Base-by-base conservation (phyloP, 2,888 invertebrate species). In the Conistra vaccinii region DNA sequence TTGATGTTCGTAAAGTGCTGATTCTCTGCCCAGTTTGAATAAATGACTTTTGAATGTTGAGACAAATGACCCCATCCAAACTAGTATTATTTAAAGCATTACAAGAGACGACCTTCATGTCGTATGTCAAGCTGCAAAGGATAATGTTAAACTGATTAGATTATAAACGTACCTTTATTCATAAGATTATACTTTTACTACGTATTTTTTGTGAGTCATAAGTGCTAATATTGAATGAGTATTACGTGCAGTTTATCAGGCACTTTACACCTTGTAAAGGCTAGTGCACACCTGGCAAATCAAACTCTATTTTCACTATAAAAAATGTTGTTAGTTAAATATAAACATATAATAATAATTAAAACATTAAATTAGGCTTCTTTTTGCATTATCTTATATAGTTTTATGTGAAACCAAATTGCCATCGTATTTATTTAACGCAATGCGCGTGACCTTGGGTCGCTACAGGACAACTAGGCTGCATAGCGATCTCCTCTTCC, bases 121-220 rank as follows among this genome's bases (percentile, higher is more conserved):
- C 10, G 3, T 32, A 23, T 35, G 26, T 78, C 39, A 78, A 67
- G 17, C 67, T 60, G 3, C 42, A 78, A 53, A 17, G 32, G 42
- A 60, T 20, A 26, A 26, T 26, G 14, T 53, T 17, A 53, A 45
- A 60, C 23, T 26, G 75, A 69, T 78, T 26, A 76, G 4, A 78
- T 53, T 20, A 60, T 53, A 60, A 60, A 35, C n/a, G 3, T 17
- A 35, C 14, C 51, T 53, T 35, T 29, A 61, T 35, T 78, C 20
- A 45, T 69, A 58, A 23, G 26, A 48, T 29, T 42, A 42, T 39
- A 78, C 23, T 58, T 71, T 20, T 29, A 42, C 23, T 17, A 29
- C 3, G 51, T 60, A 29, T 51, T 51, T 39, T 17, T 20, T 4
- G 20, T 73, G 76, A 76, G 23, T 71, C 80, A 79, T 29, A 61